Conservation (phyloP, 2,113 vertebrate genomes). For the Trogon melanurus region DNA sequence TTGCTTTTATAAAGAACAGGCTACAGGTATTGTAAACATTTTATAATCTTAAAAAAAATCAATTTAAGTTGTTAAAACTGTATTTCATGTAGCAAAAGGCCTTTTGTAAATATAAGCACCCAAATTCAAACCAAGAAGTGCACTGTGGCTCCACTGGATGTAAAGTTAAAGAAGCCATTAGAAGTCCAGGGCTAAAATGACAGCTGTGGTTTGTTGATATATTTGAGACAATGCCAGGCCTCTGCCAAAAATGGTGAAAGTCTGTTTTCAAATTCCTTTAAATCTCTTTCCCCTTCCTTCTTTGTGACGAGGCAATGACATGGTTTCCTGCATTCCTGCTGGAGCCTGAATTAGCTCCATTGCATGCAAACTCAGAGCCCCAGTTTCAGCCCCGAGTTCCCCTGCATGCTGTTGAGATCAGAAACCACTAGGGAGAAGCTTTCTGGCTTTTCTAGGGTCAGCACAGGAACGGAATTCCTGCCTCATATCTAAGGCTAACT, state of each 20-base stretch:
- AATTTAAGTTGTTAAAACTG: neutral
- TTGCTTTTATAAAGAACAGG: neutral
- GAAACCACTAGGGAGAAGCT: neutral
- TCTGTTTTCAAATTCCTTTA: neutral
- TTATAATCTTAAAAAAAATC: neutral
- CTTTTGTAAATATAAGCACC: neutral
- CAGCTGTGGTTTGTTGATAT: neutral
- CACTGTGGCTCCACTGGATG: neutral
- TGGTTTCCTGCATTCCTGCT: neutral
- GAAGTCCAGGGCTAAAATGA: neutral
- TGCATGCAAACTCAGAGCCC: neutral
- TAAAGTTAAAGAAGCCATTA: neutral
- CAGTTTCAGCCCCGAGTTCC: neutral
- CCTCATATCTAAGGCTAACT: neutral
- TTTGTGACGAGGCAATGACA: neutral
- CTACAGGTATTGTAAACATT: neutral
- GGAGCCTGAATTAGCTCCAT: neutral
- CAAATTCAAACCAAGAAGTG: neutral
- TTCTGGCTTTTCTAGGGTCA: neutral
- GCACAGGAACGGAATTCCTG: neutral
- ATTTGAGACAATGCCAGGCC: neutral
- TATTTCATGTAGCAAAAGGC: neutral
- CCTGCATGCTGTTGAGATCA: neutral
- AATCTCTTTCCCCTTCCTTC: neutral
- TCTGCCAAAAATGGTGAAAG: neutral